phyloP scores from a whole-genome alignment of 2,113 vertebrate genomes.

The Madoqua kirkii region DNA sequence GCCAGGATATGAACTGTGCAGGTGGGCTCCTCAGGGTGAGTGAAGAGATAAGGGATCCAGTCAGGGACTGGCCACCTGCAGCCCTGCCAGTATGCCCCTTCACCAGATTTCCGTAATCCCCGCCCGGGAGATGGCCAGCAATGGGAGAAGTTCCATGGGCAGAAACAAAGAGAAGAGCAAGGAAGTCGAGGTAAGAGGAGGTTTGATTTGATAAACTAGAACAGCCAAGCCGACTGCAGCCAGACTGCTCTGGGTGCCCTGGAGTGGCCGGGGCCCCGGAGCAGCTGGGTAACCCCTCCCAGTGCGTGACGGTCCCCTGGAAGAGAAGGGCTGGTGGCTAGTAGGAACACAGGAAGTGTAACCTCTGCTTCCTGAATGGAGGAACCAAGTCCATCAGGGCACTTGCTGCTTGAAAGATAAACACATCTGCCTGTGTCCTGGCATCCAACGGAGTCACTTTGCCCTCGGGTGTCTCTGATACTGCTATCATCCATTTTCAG shows the following conservation, averaged over 20 bases:
- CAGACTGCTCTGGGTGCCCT: not conserved
- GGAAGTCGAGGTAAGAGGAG: slow-evolving; percentile 88
- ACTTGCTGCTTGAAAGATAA: not conserved
- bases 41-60: slow-evolving; percentile 79
- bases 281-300: not conserved
- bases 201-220: slow-evolving; percentile 13
- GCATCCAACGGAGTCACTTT: not conserved
- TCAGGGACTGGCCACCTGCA: slow-evolving; percentile 78
- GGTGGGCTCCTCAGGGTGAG: slow-evolving; percentile 80
- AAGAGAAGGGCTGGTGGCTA: not conserved
- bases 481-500: not conserved
- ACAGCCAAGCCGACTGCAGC: not conserved
- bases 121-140: slow-evolving; percentile 82
- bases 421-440: not conserved
- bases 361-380: not conserved
- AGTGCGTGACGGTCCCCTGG: not conserved
- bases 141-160: slow-evolving; percentile 84
- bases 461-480: not conserved
- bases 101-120: slow-evolving; percentile 95
- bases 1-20: slow-evolving; percentile 83
- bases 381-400: not conserved
- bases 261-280: not conserved
- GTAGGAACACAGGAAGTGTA: not conserved
- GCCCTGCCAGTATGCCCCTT: slow-evolving; percentile 87
- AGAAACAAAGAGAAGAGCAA: slow-evolving; percentile 91